A percentile compares a stretch with the other conserved stretches of the same genome.
phyloP scores from a whole-genome alignment of 1,140 invertebrate genomes.

The Drosophila mayri region DNA sequence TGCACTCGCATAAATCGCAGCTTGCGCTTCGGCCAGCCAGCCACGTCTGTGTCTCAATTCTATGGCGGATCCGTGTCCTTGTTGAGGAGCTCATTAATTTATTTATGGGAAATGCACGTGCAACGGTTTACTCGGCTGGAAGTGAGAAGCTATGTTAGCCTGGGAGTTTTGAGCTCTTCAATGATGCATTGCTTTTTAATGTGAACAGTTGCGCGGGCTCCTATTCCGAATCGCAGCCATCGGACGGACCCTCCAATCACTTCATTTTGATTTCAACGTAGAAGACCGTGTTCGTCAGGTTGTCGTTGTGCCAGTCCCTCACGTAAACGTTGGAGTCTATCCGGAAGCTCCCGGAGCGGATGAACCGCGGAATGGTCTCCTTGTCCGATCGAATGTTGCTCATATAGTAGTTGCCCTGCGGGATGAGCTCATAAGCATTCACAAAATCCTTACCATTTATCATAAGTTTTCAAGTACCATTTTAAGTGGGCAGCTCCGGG shows the following conservation, averaged over 20 bases:
- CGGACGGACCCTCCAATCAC: constrained; percentile 8
- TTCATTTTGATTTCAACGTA: constrained; percentile 65
- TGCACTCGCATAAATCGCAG: constrained; percentile 76
- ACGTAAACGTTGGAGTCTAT: constrained; percentile 49
- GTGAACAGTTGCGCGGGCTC: constrained; percentile 47
- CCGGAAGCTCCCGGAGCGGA: constrained; percentile 46
- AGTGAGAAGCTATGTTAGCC: constrained; percentile 78
- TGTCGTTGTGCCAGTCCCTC: constrained; percentile 43
- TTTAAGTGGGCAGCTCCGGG: constrained; percentile 42
- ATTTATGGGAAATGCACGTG: constrained; percentile 83
- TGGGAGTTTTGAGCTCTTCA: constrained; percentile 54
- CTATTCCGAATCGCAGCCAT: background rate
- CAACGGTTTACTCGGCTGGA: constrained; percentile 70
- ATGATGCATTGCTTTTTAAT: constrained; percentile 68
- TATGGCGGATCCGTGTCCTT: constrained; percentile 30
- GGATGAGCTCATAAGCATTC: background rate
- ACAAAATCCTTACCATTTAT: background rate
- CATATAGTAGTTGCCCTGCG: constrained; percentile 51
- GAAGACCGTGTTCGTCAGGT: constrained; percentile 42
- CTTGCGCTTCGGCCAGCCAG: constrained; percentile 28
- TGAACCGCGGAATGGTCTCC: constrained; percentile 50
- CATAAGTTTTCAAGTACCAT: constrained; percentile 26
- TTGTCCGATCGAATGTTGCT: constrained; percentile 46
- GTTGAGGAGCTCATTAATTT: constrained; percentile 73
- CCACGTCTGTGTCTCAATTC: constrained; percentile 34